phyloP scores from a whole-genome alignment of 2,113 vertebrate genomes.

The Protobothrops flavoviridis region DNA sequence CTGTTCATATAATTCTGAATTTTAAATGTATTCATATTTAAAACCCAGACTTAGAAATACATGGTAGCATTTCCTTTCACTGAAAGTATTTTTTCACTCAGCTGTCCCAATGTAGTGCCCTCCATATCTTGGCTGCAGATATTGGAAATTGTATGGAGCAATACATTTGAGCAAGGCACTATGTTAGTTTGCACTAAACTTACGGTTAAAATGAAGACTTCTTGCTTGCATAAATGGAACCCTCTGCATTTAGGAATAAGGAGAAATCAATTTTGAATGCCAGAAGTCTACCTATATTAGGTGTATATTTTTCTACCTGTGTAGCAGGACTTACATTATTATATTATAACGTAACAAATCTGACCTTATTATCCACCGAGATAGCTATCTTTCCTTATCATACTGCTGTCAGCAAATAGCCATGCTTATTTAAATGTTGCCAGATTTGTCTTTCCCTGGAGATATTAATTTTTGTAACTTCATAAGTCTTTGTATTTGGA shows the following conservation, averaged over 20 bases:
- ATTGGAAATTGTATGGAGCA: background rate
- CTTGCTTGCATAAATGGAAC: background rate
- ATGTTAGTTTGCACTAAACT: background rate
- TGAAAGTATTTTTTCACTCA: background rate
- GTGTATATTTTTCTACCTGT: too few species aligned
- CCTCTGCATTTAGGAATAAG: conserved; percentile 10
- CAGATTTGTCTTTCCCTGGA: too few species aligned
- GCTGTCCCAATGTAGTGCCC: background rate
- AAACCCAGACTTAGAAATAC: background rate
- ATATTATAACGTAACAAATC: too few species aligned
- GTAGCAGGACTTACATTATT: too few species aligned
- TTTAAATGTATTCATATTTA: conserved; percentile 30
- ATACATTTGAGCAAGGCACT: background rate
- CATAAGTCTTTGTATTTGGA: too few species aligned
- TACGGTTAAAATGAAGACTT: background rate
- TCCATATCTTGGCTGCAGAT: background rate
- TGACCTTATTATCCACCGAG: too few species aligned
- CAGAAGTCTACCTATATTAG: too few species aligned
- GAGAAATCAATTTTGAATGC: background rate
- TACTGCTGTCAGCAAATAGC: too few species aligned
- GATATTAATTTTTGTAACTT: too few species aligned
- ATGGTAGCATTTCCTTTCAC: background rate
- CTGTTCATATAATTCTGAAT: background rate
- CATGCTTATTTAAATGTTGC: too few species aligned
- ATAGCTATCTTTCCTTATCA: too few species aligned